Evolutionary conservation across 2,888 invertebrate genomes (phyloP), one percentile per base, ranked within the genome.

Genomic region (Chirona hameri): DNA sequence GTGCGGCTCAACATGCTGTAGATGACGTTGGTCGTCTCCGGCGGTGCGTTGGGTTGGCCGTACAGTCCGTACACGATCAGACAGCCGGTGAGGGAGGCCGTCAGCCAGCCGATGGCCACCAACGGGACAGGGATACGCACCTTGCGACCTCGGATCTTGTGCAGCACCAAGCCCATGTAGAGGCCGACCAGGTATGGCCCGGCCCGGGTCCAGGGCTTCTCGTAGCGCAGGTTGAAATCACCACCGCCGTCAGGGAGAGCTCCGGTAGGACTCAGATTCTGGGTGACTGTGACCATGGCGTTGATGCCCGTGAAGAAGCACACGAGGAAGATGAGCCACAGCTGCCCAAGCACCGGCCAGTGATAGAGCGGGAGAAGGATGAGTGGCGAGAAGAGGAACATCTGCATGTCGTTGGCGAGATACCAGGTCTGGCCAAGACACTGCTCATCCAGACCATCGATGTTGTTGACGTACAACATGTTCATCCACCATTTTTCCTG

Each of bases 161-260:
- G 27, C 15, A 69, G 29, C 12, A n/a, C 69, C n/a, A 0, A n/a
- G n/a, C n/a, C 69, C 27, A 27, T 27, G 69, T 69, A 69, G 24
- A 69, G 69, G 27, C 69, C 69, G 27, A 69, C 69, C 29, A 69
- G 69, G 69, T 69, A 69, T 1, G 69, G 69, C 18, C 69, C 69
- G 69, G 29, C 27, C 3, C 69, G 69, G 7, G 27, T 29, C 69
- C 69, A 69, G 12, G 69, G 69, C 29, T 69, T 69, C 69, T 27
- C 29, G 69, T 69, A 69, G 10, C 69, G 69, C 69, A 69, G 1
- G 29, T 27, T 27, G 7, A 12, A 4, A 27, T 10, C 1, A 12
- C 12, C 29, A 29, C 7, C 27, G 69, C 27, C 29, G 12, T 29
- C 69, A 5, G 29, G 29, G 3, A 29, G 69, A 10, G 27, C 69